Percentiles rank a stretch among this genome's conserved stretches.
These are phyloP conservation scores for Dromococcyx pavoninus DNA, from an alignment of 2,797 vertebrate species.

Conservation along the genomic window DNA sequence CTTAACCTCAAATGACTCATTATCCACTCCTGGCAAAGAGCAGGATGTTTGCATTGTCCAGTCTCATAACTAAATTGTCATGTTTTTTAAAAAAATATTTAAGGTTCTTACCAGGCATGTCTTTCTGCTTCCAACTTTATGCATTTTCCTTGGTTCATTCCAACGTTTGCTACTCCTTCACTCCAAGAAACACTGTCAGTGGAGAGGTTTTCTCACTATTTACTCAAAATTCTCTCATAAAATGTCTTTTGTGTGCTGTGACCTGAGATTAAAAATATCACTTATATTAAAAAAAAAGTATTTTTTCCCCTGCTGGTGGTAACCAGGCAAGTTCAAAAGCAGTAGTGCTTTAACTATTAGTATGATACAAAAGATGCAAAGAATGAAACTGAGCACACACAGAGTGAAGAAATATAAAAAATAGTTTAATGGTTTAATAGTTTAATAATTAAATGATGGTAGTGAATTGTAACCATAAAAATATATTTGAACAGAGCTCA, in stretches of 20 bases:
- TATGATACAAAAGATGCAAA: neutral
- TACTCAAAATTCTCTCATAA: neutral
- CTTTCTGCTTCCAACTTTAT: neutral
- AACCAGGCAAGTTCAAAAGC: neutral
- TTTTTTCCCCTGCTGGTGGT: neutral
- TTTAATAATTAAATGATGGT: neutral
- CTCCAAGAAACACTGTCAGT: neutral
- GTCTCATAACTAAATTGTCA: neutral
- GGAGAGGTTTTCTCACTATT: neutral
- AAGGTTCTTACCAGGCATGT: neutral
- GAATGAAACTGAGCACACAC: neutral
- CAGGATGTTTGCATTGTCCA: neutral
- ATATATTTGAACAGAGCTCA: neutral
- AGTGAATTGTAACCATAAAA: neutral
- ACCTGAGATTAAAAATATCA: neutral
- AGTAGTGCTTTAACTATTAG: neutral
- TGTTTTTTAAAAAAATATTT: neutral
- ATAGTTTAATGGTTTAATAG: neutral
- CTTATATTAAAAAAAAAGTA: neutral
- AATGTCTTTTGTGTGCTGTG: neutral
- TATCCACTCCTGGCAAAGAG: neutral
- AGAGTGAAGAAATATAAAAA: neutral
- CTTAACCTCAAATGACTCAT: neutral
- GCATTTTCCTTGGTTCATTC: neutral
- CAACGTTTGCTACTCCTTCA: neutral